phyloP scores from a whole-genome alignment of 1,140 invertebrate species.

The Charaxes varanes region DNA sequence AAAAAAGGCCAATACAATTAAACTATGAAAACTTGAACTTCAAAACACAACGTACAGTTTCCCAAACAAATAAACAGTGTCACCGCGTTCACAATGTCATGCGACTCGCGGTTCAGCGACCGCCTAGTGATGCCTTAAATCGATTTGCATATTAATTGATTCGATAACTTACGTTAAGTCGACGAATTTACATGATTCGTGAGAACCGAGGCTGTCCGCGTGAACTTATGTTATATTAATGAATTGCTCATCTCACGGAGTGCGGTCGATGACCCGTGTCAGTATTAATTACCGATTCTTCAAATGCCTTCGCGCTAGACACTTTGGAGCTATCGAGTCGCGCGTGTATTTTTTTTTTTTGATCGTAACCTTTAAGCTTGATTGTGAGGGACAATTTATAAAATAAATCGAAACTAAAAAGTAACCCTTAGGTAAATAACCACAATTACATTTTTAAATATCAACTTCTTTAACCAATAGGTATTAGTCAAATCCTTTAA shows the following conservation, averaged over 20 bases:
- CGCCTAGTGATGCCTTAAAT: conserved; percentile 66
- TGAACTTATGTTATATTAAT: conserved; percentile 73
- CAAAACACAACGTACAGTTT: too few species aligned
- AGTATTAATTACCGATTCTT: conserved; percentile 51
- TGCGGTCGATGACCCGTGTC: conserved; percentile 51
- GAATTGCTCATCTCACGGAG: conserved; percentile 61
- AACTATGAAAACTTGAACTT: too few species aligned
- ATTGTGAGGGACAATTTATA: too few species aligned
- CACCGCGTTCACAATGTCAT: conserved; percentile 46
- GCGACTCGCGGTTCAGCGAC: conserved; percentile 62
- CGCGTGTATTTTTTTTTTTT: background rate
- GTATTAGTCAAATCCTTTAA: too few species aligned
- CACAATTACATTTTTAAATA: too few species aligned
- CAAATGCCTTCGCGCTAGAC: conserved; percentile 23
- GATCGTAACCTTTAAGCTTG: conserved; percentile 2
- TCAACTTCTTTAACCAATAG: too few species aligned
- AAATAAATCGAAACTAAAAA: too few species aligned
- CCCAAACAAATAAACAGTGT: too few species aligned
- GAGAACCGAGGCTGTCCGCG: conserved; percentile 61
- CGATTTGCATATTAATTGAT: conserved; percentile 74
- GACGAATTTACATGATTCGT: conserved; percentile 73
- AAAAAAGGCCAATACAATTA: too few species aligned
- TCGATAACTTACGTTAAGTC: conserved; percentile 70
- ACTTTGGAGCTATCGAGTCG: conserved; percentile 8
- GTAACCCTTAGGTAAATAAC: too few species aligned